These are phyloP conservation scores for Gallinago nigripennis DNA, from an alignment of 2,797 vertebrate species.

Conservation along the genomic window DNA sequence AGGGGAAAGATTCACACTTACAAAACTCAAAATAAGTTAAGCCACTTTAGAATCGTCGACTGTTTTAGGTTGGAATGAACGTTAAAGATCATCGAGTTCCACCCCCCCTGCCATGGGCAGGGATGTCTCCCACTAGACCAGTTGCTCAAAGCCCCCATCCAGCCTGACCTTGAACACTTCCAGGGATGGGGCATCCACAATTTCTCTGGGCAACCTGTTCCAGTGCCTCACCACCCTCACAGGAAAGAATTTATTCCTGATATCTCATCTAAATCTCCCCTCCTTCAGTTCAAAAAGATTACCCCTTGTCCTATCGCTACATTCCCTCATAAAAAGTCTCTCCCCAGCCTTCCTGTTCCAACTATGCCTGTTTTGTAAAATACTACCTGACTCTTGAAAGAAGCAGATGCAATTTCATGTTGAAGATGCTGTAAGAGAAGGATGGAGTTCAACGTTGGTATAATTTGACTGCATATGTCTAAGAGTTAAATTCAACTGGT, in stretches of 20 bases:
- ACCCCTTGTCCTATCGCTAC: background rate
- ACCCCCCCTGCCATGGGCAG: background rate
- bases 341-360: background rate
- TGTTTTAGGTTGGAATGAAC: background rate
- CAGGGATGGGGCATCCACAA: background rate
- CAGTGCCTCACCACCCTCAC: background rate
- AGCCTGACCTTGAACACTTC: background rate
- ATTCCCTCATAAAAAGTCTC: background rate
- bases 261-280: background rate
- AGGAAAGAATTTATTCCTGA: background rate
- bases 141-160: too few relatives aligned
- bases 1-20: background rate
- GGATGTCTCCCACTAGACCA: too few relatives aligned
- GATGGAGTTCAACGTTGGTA: background rate
- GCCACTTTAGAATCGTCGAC: background rate
- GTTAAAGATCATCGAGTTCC: background rate
- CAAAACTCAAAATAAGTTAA: background rate
- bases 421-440: background rate
- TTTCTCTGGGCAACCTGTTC: background rate
- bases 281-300: background rate
- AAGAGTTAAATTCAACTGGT: background rate
- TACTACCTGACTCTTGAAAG: background rate
- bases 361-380: background rate
- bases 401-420: background rate
- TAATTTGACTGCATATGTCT: background rate